Percentiles rank a stretch among this genome's conserved stretches.
Conservation (phyloP, 2,797 vertebrate species). For the Taenioides sp. region DNA sequence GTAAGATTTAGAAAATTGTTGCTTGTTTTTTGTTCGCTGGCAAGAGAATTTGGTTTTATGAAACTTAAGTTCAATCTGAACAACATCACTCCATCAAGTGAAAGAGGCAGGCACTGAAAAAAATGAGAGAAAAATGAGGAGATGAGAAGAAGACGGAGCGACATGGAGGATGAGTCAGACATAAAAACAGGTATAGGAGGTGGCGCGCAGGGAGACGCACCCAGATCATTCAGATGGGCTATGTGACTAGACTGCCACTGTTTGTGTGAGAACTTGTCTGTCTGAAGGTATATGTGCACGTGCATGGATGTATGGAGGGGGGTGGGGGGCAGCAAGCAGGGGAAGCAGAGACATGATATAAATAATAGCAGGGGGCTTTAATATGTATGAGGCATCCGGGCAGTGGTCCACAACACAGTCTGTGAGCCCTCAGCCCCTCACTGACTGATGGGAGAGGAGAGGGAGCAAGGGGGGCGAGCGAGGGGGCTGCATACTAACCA, state of each 20-base stretch:
- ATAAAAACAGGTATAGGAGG: constrained; percentile 71
- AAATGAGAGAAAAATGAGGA: constrained; percentile 67
- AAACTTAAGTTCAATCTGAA: constrained; percentile 67
- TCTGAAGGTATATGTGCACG: constrained; percentile 39
- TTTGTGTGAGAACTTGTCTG: constrained; percentile 67
- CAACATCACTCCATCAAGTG: constrained; percentile 69
- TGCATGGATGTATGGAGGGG: constrained; percentile 51
- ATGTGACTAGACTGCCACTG: constrained; percentile 70
- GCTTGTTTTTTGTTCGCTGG: neutral
- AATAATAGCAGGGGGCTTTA: constrained; percentile 82
- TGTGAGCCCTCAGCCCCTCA: constrained; percentile 73
- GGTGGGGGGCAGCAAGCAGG: constrained; percentile 56
- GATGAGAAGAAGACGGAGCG: constrained; percentile 66
- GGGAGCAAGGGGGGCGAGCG: constrained; percentile 37
- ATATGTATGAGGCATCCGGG: constrained; percentile 85
- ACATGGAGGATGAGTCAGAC: constrained; percentile 73
- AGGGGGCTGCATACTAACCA: constrained; percentile 82
- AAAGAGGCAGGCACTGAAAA: constrained; percentile 60
- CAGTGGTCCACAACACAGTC: constrained; percentile 83
- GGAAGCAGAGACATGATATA: constrained; percentile 77
- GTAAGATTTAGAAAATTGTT: neutral
- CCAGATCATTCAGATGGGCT: constrained; percentile 66
- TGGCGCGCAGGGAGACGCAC: constrained; percentile 56
- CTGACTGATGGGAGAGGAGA: constrained; percentile 82
- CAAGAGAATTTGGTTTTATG: constrained; percentile 61